Base-by-base conservation (phyloP, 2,113 vertebrate species). In the Rhynchopsitta pachyrhyncha region DNA sequence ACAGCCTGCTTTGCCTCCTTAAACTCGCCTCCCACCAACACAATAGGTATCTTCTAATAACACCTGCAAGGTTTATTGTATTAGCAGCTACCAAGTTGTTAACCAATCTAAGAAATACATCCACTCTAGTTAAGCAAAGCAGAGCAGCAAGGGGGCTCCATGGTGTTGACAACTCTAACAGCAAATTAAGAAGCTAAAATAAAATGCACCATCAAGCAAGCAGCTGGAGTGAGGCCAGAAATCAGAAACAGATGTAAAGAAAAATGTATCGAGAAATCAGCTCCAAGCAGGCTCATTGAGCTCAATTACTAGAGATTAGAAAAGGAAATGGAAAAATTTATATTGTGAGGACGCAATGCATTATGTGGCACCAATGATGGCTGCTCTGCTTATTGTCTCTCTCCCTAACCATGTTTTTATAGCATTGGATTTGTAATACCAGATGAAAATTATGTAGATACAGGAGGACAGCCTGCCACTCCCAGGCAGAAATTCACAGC, bases 191-290 rank as follows among this genome's bases (percentile, higher is more conserved):
- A 95, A 92, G 91, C 96, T 89, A 33, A 94, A 96, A 95, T 96
- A 97, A 97, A 97, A 97, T 96, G 95, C 92, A 90, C 95, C 95
- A 96, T 95, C 96, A 95, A 97, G 94, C 75, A 92, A 95, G 92
- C 86, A 95, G 95, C 95, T 97, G 94, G 96, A 96, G 46, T 2
- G 6, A 78, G 82, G 96, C 93, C 97, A 96, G 47, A 88, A 90
- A 90, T 95, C 82, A 88, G 94, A 94, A 95, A 93, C 47, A 95
- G 91, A 96, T 49, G 89, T 90, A 95, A 97, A 92, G 97, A 94
- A 97, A 94, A 96, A 70, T 70, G 55, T 70, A 91, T 88, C 2
- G 1, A 94, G 95, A 95, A 94, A 96, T 95, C 94, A 91, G 86
- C 89, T 74, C 78, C 87, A 94, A 95, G 79, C 91, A 92, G 93